phyloP scores from a whole-genome alignment of 2,888 invertebrate genomes.

The Sicus ferrugineus region DNA sequence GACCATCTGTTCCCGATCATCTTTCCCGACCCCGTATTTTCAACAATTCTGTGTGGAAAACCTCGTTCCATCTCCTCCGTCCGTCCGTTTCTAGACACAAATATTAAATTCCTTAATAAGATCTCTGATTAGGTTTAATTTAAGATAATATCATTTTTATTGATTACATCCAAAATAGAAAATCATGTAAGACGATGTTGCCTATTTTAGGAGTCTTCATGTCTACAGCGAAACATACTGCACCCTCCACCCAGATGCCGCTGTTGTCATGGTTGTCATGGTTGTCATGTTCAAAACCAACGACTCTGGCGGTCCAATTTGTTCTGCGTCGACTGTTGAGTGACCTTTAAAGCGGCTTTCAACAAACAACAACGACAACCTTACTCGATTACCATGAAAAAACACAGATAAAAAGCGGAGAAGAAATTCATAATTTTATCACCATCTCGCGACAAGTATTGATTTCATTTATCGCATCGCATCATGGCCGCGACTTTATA shows the following conservation, averaged over 20 bases:
- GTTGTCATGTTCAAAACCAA: background rate
- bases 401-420: background rate
- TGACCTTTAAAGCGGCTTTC: constrained; percentile 14
- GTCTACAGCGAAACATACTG: background rate
- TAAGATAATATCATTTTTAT: constrained; percentile 19
- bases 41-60: background rate
- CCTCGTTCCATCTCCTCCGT: too few relatives aligned
- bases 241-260: too few relatives aligned
- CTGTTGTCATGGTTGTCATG: background rate
- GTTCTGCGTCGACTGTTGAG: constrained; percentile 11
- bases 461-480: constrained; percentile 31
- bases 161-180: background rate
- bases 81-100: too few relatives aligned
- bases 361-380: constrained; percentile 17
- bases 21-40: too few relatives aligned
- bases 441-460: constrained; percentile 31
- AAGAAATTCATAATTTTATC: constrained; percentile 32
- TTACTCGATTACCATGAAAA: constrained; percentile 14
- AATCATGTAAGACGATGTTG: background rate
- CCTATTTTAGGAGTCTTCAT: background rate
- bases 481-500: constrained; percentile 14
- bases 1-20: too few relatives aligned
- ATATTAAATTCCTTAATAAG: too few relatives aligned
- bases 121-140: background rate
- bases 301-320: constrained; percentile 32